Evolutionary conservation across 2,888 invertebrate genomes (phyloP), one percentile per base, ranked within the genome.

Genomic region (Malthinus seriepunctatus): DNA sequence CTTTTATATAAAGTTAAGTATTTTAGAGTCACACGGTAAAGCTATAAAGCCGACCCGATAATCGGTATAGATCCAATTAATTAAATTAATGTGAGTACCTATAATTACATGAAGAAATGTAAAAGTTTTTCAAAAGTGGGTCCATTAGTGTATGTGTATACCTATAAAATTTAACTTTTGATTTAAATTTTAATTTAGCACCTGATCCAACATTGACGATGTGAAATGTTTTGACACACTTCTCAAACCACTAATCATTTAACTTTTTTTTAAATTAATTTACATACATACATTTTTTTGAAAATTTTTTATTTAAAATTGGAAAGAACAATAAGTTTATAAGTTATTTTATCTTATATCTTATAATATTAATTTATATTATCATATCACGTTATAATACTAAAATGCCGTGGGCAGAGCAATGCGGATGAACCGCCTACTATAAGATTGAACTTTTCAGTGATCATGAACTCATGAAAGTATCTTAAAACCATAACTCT

Each of bases 391-490:
- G 39, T 49, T 37, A 38, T 47, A 12, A 49, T 32, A 47, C 33
- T 15, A 14, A 14, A 39, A 49, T 44, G 45, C 54, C 37, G 54
- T 47, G 48, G 54, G 47, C 56, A 51, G 48, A 23, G 51, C 47
- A 55, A 60, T 60, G 55, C 54, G 55, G 60, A 55, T 55, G 54
- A 54, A 51, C 60, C 60, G 60, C 60, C 60, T 48, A 60, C 60
- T 23, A n/a, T n/a, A 45, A 54, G 60, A 59, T 54, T 55, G 59
- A 59, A 59, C 59, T 55, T 23, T 59, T 59, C 59, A 54, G 47
- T 59, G 54, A 60, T 60, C 60, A 46, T 60, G 60, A 60, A 60
- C 60, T 32, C 55, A 39, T 50, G 58, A 38, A 31, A 51, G 37
- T 57, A 32, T 49, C 51, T 56, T 56, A 50, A 49, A 23, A 42